Conservation (phyloP, 1,140 invertebrate genomes). For the Drosophila simulans region DNA sequence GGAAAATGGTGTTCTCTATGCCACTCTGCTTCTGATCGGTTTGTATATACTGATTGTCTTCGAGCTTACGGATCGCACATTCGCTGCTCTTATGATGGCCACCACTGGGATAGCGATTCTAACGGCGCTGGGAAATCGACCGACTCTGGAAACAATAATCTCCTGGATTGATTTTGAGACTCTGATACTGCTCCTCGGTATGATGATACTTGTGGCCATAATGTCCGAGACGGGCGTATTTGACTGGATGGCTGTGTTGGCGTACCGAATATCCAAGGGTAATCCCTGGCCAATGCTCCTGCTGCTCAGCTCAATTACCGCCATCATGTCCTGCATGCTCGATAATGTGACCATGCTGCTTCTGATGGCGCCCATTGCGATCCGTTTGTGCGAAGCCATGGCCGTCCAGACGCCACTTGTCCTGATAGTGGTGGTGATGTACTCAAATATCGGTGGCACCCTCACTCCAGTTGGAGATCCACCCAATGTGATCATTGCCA, state of each 20-base stretch:
- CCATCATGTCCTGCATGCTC: constrained; percentile 91
- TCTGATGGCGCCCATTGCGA: constrained; percentile 93
- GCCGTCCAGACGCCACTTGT: constrained; percentile 92
- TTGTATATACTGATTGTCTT: constrained; percentile 93
- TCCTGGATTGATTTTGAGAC: constrained; percentile 95
- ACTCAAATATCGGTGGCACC: constrained; percentile 93
- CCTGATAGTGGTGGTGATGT: constrained; percentile 90
- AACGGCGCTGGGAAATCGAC: constrained; percentile 89
- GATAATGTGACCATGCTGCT: constrained; percentile 95
- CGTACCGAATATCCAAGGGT: constrained; percentile 89
- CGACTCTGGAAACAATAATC: constrained; percentile 89
- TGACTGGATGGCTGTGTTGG: constrained; percentile 89
- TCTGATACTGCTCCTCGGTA: constrained; percentile 91
- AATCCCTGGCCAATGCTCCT: constrained; percentile 92
- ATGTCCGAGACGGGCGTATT: constrained; percentile 94
- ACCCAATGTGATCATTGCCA: constrained; percentile 94
- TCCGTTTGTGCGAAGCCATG: constrained; percentile 93
- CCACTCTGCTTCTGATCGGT: constrained; percentile 88
- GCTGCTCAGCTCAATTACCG: constrained; percentile 91
- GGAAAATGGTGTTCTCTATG: constrained; percentile 87
- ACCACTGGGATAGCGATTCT: constrained; percentile 89
- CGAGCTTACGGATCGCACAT: constrained; percentile 91
- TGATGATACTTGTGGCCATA: constrained; percentile 95
- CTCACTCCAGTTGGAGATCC: constrained; percentile 94
- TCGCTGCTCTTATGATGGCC: constrained; percentile 92